Evolutionary conservation across 2,113 vertebrate genomes (phyloP).

Genomic region (Indicator indicator): DNA sequence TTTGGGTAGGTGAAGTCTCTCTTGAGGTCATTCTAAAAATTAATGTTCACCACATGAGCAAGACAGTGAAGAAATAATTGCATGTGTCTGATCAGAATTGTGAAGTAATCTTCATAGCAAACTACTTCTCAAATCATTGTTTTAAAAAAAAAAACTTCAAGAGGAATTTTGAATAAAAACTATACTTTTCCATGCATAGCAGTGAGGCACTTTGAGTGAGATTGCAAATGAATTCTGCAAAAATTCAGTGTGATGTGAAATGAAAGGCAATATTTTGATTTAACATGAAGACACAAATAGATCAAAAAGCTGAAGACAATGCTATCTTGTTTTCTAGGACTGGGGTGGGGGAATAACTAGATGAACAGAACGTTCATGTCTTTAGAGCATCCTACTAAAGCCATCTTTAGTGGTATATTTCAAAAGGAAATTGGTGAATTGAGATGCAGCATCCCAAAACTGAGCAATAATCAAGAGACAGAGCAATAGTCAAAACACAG

Average conservation of each 20-base stretch:
- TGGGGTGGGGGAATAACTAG: background rate
- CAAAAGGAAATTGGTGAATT: background rate
- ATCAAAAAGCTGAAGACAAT: background rate
- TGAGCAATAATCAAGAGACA: no score
- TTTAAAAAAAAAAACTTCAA: background rate
- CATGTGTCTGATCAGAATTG: background rate
- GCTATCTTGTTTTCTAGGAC: background rate
- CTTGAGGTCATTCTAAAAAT: background rate
- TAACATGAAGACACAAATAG: background rate
- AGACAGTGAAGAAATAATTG: background rate
- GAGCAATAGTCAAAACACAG: background rate
- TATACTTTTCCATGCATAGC: background rate
- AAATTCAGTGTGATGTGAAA: background rate
- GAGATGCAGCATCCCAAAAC: background rate
- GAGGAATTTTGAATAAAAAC: conserved; percentile 19
- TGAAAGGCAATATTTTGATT: background rate
- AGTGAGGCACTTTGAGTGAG: background rate
- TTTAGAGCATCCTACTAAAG: background rate
- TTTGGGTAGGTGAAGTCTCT: background rate
- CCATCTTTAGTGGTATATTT: conserved; percentile 27
- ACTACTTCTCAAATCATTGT: background rate
- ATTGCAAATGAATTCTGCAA: background rate
- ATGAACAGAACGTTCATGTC: background rate
- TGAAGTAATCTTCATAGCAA: background rate
- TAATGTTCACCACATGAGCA: background rate